Evolutionary conservation across 37 sponge, comb jelly and placozoan genomes (phyloP), one percentile per base, ranked within the genome.

Genomic region (Halichondria panicea): DNA sequence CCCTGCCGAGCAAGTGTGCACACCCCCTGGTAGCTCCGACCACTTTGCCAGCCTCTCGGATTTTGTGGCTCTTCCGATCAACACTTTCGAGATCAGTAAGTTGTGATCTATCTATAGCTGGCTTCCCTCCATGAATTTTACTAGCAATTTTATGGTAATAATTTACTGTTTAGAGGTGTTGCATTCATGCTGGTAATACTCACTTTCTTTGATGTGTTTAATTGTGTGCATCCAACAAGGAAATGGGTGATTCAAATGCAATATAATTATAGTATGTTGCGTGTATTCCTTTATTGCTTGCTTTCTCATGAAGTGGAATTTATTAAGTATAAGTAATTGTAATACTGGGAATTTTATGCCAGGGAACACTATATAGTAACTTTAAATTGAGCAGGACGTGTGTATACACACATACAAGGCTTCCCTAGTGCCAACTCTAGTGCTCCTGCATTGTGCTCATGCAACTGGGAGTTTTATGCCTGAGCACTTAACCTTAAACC

Each of bases 1-100:
- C 28, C 61, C 90, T 27, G 72, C 72, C 40, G 90, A 91, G 24
- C 75, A 83, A 31, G 88, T 95, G 25, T 91, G 92, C 66, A 88
- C 88, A 41, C 68, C 91, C 0, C 92, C 92, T 7, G 95, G 95
- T 6, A 75, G 80, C 34, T 35, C 77, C 1, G 90, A 89, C 35
- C 83, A 73, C 28, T 83, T 89, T 43, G 69, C 30, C 5, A 63
- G 68, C 36, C 55, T 42, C 31, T 53, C 74, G 43, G 71, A 77
- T 63, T 83, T 83, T 60, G 70, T 77, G 33, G 67, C 77, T 22
- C 68, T 85, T 6, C 91, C 91, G 19, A 81, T 91, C 43, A 75
- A 75, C 43, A 77, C 81, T n/a, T 91, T 91, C 66, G 86, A 91
- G 68, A 77, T 91, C 33, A 71, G 91, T 91, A 43, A 85, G 86